Percentiles rank a stretch among this genome's conserved stretches.
phyloP scores from a whole-genome alignment of 2,113 vertebrate species.

The Grantiella picta region DNA sequence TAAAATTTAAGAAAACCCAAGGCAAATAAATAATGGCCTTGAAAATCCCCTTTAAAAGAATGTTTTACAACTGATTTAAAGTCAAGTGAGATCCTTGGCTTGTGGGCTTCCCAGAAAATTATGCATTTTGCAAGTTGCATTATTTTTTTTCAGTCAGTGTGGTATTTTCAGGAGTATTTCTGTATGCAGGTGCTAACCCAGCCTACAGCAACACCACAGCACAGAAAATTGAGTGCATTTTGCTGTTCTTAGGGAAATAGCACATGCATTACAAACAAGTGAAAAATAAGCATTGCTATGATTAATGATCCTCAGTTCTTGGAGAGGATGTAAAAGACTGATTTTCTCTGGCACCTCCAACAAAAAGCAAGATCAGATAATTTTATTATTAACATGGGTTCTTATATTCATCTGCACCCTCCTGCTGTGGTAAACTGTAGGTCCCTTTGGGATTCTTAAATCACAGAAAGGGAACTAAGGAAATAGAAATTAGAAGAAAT shows the following conservation, averaged over 20 bases:
- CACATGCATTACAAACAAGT: not conserved
- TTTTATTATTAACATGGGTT: not conserved
- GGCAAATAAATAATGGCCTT: not conserved
- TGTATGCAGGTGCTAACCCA: not conserved
- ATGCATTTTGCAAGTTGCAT: not conserved
- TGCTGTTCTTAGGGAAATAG: not conserved
- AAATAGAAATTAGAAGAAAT: not conserved
- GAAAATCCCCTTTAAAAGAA: not conserved
- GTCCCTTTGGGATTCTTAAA: not conserved
- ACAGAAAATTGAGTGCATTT: not conserved
- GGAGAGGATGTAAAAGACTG: not conserved
- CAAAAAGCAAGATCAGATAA: not conserved
- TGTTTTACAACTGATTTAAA: not conserved
- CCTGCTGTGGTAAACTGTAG: not conserved
- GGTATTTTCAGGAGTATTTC: not conserved
- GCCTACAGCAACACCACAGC: not conserved
- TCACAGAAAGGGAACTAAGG: not conserved
- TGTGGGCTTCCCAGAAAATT: not conserved
- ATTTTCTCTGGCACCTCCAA: not conserved
- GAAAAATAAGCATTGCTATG: not conserved
- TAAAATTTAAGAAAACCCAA: not conserved
- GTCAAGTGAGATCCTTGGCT: not conserved
- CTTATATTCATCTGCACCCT: not conserved
- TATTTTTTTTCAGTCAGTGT: not conserved
- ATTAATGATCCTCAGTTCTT: not conserved